A percentile compares a stretch with the other conserved stretches of the same genome.
These are phyloP conservation scores for Trichonephila clavipes DNA, from an alignment of 1,140 invertebrate species.

Conservation along the genomic window DNA sequence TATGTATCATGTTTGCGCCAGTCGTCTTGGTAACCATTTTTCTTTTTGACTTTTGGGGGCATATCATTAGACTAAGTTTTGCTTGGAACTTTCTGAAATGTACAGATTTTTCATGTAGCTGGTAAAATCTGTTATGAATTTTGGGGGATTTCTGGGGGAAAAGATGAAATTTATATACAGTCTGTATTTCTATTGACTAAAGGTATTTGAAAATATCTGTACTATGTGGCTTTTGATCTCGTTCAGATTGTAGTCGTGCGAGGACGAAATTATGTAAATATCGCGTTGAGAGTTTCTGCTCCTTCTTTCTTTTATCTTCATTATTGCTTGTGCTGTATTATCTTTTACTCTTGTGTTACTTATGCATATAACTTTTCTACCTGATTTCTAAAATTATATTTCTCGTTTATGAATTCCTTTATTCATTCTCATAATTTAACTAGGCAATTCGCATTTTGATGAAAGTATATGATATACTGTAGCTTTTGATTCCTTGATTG, in stretches of 20 bases:
- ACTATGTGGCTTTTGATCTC: not conserved
- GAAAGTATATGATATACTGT: too few relatives aligned
- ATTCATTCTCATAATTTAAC: too few relatives aligned
- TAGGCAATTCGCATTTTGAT: too few relatives aligned
- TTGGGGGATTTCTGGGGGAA: not conserved
- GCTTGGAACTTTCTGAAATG: not conserved
- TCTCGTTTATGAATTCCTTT: too few relatives aligned
- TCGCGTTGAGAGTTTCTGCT: not conserved
- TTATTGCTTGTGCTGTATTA: not conserved
- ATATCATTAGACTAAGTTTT: not conserved
- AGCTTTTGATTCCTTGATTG: too few relatives aligned
- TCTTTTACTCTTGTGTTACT: not conserved
- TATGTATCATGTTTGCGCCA: conserved; percentile 1
- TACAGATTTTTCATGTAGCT: not conserved
- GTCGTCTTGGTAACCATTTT: not conserved
- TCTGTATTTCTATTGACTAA: conserved; percentile 1
- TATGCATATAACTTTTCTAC: too few relatives aligned
- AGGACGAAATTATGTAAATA: not conserved
- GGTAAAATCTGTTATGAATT: not conserved
- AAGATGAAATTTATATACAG: not conserved
- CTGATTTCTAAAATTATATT: too few relatives aligned
- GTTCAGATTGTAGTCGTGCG: not conserved
- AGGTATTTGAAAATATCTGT: not conserved
- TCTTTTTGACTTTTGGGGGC: not conserved
- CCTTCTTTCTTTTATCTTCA: not conserved